Conservation (phyloP, 2,797 vertebrate species). For the Erethizon dorsatum region DNA sequence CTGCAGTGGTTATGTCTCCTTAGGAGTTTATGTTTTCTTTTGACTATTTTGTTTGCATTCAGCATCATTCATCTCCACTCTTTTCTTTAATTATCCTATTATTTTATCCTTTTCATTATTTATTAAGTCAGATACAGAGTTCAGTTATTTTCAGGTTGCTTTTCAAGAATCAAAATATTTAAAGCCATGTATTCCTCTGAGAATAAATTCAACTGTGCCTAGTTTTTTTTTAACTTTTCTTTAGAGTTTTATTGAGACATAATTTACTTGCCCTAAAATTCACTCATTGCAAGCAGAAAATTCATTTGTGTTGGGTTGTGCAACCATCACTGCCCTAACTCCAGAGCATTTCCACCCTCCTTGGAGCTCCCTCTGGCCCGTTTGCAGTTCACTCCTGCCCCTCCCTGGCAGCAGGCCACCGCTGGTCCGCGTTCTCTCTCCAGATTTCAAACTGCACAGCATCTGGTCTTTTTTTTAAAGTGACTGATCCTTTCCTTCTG, state of each 20-base stretch:
- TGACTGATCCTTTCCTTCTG: neutral
- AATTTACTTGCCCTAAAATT: neutral
- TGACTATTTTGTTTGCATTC: neutral
- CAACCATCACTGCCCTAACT: neutral
- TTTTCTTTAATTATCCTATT: neutral
- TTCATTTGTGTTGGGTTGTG: neutral
- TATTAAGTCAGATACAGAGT: neutral
- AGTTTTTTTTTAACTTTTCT: neutral
- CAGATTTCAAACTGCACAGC: neutral
- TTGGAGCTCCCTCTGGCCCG: neutral
- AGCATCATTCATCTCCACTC: neutral
- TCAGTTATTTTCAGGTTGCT: constrained; percentile 26
- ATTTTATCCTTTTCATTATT: neutral
- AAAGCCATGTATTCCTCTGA: constrained; percentile 6
- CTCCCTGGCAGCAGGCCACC: neutral
- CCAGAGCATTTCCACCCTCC: neutral
- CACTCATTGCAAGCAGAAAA: neutral
- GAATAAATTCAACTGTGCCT: neutral
- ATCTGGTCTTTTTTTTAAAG: neutral
- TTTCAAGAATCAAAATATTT: constrained; percentile 26
- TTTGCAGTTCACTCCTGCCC: neutral
- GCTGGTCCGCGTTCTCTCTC: neutral
- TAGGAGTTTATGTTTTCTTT: neutral
- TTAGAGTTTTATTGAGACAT: constrained; percentile 11
- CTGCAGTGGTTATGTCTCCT: neutral